These are phyloP conservation scores for Zosterops lateralis DNA, from an alignment of 2,113 vertebrate genomes.

Conservation along the genomic window DNA sequence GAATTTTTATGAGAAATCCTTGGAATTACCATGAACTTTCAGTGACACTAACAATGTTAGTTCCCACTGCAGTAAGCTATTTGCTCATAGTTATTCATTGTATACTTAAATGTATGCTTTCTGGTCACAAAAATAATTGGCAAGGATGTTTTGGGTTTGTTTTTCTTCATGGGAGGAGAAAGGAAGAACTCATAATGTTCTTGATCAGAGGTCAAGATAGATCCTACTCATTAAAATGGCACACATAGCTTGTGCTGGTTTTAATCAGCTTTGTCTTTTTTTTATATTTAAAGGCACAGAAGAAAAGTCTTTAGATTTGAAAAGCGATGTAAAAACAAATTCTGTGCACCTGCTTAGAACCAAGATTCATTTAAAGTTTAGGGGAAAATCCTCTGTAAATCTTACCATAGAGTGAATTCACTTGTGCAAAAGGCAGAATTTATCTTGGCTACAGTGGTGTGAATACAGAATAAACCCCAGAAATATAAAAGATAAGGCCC, in stretches of 20 bases:
- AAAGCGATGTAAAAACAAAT: not conserved
- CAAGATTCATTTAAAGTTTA: not conserved
- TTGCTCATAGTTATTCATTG: conserved; percentile 40
- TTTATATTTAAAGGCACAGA: not conserved
- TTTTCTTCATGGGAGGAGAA: conserved; percentile 41
- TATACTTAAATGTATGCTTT: conserved; percentile 1
- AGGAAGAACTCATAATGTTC: not conserved
- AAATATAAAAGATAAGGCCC: not conserved
- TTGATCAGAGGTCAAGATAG: conserved; percentile 17
- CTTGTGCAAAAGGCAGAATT: not conserved
- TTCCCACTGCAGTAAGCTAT: conserved; percentile 22
- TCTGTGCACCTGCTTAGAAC: not conserved
- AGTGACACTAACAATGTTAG: conserved; percentile 34
- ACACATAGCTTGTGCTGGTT: conserved; percentile 8
- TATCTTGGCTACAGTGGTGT: not conserved
- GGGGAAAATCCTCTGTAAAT: not conserved
- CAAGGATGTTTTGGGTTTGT: not conserved
- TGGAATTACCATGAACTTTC: conserved; percentile 57
- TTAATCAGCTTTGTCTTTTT: conserved; percentile 36
- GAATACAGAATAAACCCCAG: not conserved
- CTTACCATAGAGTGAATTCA: not conserved
- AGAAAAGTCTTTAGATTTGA: not conserved
- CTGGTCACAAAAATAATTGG: conserved; percentile 50
- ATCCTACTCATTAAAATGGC: not conserved
- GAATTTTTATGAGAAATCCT: conserved; percentile 57